Percentiles rank a stretch among this genome's conserved stretches.
These are phyloP conservation scores for Proteles cristata DNA, from an alignment of 2,113 vertebrate species.

Conservation along the genomic window DNA sequence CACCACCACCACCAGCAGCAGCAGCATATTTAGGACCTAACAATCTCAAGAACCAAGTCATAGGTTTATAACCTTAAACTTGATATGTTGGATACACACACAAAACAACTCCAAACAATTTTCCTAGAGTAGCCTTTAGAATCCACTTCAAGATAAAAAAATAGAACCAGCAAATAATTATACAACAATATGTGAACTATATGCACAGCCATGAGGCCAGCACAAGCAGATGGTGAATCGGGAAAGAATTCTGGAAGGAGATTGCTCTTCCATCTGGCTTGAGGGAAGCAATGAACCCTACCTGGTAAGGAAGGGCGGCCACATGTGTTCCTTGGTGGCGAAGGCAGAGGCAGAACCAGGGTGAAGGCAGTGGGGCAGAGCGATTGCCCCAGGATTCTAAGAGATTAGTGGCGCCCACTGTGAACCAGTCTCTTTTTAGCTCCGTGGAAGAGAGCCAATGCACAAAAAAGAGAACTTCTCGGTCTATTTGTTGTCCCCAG, in stretches of 20 bases:
- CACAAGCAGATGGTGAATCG: background rate
- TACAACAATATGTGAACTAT: background rate
- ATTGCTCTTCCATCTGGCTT: background rate
- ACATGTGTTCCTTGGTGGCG: background rate
- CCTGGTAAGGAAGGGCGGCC: background rate
- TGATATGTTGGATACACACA: background rate
- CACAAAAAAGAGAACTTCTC: constrained; percentile 35
- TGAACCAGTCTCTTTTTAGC: background rate
- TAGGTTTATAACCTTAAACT: background rate
- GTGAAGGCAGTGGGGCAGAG: background rate
- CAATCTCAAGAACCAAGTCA: background rate
- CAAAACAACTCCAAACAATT: background rate
- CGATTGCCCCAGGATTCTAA: background rate
- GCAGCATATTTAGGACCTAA: background rate
- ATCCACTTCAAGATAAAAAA: constrained; percentile 14
- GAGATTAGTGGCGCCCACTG: background rate
- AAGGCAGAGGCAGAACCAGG: too few species aligned
- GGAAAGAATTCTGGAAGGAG: constrained; percentile 24
- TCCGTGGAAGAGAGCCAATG: background rate
- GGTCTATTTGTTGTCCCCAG: background rate
- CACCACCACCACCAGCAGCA: background rate
- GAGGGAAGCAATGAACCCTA: background rate
- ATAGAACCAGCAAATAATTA: constrained; percentile 43
- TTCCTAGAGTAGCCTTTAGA: background rate
- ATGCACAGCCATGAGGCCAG: background rate